Percentiles rank a stretch among this genome's conserved stretches.
Conservation (phyloP, 2,888 invertebrate genomes). For the Leptinotarsa peninsularis region DNA sequence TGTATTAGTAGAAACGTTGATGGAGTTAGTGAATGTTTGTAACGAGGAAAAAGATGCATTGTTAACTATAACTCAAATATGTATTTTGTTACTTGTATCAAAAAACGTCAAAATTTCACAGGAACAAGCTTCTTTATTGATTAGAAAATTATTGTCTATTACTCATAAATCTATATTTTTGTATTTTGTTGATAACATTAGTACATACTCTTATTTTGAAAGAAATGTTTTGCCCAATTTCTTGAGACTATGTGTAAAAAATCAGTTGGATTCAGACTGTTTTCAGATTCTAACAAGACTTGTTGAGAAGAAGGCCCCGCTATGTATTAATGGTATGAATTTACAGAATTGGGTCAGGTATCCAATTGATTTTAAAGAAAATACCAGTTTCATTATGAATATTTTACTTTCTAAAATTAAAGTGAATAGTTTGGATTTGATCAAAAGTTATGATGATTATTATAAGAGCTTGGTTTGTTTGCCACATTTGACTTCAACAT, state of each 20-base stretch:
- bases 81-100: constrained; percentile 72
- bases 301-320: constrained; percentile 75
- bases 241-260: constrained; percentile 71
- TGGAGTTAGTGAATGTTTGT: constrained; percentile 67
- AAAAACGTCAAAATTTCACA: constrained; percentile 76
- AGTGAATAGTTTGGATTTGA: constrained; percentile 62
- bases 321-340: constrained; percentile 72
- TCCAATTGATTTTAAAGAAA: constrained; percentile 70
- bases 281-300: constrained; percentile 76
- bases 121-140: constrained; percentile 78
- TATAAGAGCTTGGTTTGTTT: constrained; percentile 70
- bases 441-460: constrained; percentile 65
- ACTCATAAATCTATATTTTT: constrained; percentile 71
- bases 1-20: constrained; percentile 71
- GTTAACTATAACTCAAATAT: constrained; percentile 70
- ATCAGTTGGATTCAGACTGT: constrained; percentile 69
- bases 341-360: constrained; percentile 76
- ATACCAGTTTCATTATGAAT: constrained; percentile 64
- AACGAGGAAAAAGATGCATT: constrained; percentile 68
- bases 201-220: constrained; percentile 78
- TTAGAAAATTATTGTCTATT: constrained; percentile 73
- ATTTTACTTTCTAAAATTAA: constrained; percentile 63
- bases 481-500: constrained; percentile 68
- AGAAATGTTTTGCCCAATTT: constrained; percentile 78
- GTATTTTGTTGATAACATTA: constrained; percentile 75